Conservation (phyloP, 2,113 vertebrate genomes). For the Aptenodytes forsteri region DNA sequence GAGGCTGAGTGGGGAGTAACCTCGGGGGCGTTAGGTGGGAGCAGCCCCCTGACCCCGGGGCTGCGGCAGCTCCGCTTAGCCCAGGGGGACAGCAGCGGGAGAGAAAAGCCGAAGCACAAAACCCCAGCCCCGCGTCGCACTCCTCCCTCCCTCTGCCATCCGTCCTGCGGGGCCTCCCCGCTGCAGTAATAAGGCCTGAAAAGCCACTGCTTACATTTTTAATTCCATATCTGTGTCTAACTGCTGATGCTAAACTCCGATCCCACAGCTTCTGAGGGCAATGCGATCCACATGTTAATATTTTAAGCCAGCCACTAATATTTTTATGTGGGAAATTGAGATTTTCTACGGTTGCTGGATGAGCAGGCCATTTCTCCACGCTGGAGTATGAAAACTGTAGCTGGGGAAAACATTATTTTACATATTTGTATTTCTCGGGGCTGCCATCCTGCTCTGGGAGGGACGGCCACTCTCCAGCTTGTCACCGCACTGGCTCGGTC, state of each 20-base stretch:
- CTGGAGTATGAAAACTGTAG: conserved; percentile 17
- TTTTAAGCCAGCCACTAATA: conserved; percentile 72
- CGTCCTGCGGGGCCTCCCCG: background rate
- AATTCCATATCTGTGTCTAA: conserved; percentile 71
- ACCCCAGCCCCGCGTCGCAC: background rate
- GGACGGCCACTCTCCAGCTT: rapidly evolving
- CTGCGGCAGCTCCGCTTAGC: background rate
- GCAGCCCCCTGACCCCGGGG: background rate
- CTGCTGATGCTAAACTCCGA: conserved; percentile 58
- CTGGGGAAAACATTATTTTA: conserved; percentile 49
- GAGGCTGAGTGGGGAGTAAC: background rate
- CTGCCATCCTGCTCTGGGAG: background rate
- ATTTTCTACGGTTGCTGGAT: conserved; percentile 67
- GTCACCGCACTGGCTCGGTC: rapidly evolving
- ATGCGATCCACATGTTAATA: conserved; percentile 65
- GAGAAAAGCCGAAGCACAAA: rapidly evolving
- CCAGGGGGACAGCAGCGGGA: background rate
- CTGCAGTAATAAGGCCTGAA: background rate
- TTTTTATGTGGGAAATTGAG: conserved; percentile 74
- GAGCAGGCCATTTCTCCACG: conserved; percentile 49
- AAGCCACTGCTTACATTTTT: conserved; percentile 52
- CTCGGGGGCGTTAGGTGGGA: background rate
- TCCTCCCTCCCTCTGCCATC: background rate
- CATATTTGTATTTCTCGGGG: background rate
- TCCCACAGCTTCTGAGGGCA: conserved; percentile 60